phyloP scores from a whole-genome alignment of 2,888 invertebrate species.

The Pomacea canaliculata region DNA sequence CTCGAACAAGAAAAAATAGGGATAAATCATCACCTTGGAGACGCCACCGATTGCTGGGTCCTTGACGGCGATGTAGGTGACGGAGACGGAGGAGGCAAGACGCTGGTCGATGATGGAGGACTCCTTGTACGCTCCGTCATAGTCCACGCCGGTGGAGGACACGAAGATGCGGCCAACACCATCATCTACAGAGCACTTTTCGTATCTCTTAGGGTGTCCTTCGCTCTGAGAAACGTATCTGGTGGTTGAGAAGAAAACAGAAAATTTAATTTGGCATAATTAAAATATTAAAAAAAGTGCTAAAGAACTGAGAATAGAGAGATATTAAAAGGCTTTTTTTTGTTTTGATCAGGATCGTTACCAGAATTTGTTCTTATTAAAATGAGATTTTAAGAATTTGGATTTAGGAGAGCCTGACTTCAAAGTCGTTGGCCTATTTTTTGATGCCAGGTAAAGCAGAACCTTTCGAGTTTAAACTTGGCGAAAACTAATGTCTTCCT shows the following conservation, averaged over 20 bases:
- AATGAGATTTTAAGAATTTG: no score
- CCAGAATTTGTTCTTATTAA: no score
- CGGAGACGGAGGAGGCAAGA: slow-evolving; percentile 51
- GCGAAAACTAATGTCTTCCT: background rate
- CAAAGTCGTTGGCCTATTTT: no score
- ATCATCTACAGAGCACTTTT: slow-evolving; percentile 27
- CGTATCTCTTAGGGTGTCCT: slow-evolving; percentile 34
- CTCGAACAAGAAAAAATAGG: no score
- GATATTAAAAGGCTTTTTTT: no score
- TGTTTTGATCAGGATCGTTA: no score
- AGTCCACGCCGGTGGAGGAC: slow-evolving; percentile 54
- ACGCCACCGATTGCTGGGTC: slow-evolving; percentile 37
- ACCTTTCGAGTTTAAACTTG: no score
- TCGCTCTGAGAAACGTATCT: slow-evolving; percentile 26
- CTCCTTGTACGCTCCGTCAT: slow-evolving; percentile 58
- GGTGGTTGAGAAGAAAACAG: slow-evolving; percentile 20
- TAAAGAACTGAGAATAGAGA: no score
- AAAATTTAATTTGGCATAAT: no score
- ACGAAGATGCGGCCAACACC: slow-evolving; percentile 54
- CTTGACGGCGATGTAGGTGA: slow-evolving; percentile 56
- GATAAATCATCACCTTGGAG: slow-evolving; percentile 2
- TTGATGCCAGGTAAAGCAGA: no score
- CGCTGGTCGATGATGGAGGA: slow-evolving; percentile 55
- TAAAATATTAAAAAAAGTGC: no score
- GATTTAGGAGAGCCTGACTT: no score